Base-by-base conservation (phyloP, 2,797 vertebrate genomes). In the Chromobotia macracanthus region DNA sequence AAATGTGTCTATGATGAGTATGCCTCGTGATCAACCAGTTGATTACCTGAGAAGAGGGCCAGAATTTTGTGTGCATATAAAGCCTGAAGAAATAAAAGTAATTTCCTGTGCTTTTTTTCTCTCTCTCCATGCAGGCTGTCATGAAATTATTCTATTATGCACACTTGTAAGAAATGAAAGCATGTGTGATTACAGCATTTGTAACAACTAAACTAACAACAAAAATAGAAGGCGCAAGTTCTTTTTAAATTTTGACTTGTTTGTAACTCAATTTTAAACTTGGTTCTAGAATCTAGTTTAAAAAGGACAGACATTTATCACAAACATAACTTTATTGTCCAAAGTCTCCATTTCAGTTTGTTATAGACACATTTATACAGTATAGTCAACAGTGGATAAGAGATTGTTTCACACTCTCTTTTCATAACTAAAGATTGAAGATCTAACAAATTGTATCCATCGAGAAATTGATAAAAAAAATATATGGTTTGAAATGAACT, bases 261-360 rank as follows among this genome's bases (percentile, higher is more conserved):
- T 38, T 38, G 38, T 28, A 28, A 28, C 28, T 38, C 35, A 38
- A 5, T 38, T 38, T 38, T 38, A 25, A 60, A 5, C 56, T 56
- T 11, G 9, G 53, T 56, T 55, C 1, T 9, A 19, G n/a, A n/a
- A 4, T 56, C 9, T 21, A 25, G 2, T 4, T 15, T 5, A 8
- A 38, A 70, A 23, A 51, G 10, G 16, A 64, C 50, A 15, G 31
- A 31, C 3, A 41, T 78, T 64, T 71, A 78, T 41, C 44, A 64
- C 56, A 78, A 78, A 64, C 67, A 78, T 63, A 81, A 15, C 63
- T 82, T 82, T 77, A 82, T 73, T 82, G 48, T 66, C 55, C 75
- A 73, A 72, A 82, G 56, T 25, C 19, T 61, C 31, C 5, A 38
- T 23, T 66, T 46, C n/a, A 51, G 21, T 77, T 81, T 65, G 38